These are phyloP conservation scores for Coenonympha glycerion DNA, from an alignment of 2,888 invertebrate genomes.

Conservation along the genomic window DNA sequence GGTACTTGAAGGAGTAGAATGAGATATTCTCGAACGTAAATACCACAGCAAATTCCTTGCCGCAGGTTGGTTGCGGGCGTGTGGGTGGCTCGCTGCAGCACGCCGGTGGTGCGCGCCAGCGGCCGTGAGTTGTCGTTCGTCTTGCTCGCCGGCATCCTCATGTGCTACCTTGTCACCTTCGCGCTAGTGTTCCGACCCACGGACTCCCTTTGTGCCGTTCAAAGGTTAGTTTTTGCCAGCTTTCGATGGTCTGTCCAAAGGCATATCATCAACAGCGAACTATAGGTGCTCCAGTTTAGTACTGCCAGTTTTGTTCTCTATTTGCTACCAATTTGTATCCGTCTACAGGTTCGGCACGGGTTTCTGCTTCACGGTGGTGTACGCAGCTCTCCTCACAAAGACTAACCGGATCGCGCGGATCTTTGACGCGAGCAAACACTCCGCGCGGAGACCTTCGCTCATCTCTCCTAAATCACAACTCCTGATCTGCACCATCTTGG, in stretches of 20 bases:
- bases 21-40: too few relatives aligned
- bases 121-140: conserved; percentile 93
- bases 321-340: too few relatives aligned
- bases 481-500: conserved; percentile 89
- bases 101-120: conserved; percentile 96
- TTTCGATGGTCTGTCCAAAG: neutral
- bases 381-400: conserved; percentile 96
- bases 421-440: conserved; percentile 94
- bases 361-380: conserved; percentile 97
- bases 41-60: too few relatives aligned
- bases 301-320: too few relatives aligned
- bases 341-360: conserved; percentile 87
- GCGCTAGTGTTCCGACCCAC: conserved; percentile 90
- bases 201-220: conserved; percentile 90
- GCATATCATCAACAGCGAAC: too few relatives aligned
- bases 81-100: conserved; percentile 89
- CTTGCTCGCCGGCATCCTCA: conserved; percentile 88
- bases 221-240: conserved; percentile 81
- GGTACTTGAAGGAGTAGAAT: too few relatives aligned
- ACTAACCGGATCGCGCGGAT: conserved; percentile 97
- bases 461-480: conserved; percentile 94
- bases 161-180: conserved; percentile 95
- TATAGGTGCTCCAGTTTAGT: too few relatives aligned
- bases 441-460: conserved; percentile 93
- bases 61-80: conserved; percentile 80